Base-by-base conservation (phyloP, 2,888 invertebrate genomes). In the Athrips mouffetella region DNA sequence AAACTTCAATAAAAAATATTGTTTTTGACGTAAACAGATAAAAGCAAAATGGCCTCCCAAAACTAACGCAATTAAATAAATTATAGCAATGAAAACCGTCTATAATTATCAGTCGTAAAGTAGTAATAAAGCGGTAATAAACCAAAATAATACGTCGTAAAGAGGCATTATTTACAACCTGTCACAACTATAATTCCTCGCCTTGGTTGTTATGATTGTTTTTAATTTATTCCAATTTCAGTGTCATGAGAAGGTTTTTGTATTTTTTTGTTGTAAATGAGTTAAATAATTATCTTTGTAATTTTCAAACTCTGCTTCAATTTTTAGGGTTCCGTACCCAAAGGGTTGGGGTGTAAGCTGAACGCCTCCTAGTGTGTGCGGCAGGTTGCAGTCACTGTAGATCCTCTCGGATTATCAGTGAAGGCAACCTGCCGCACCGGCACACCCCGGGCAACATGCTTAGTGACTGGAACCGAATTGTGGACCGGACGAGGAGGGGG, bases 61-160 rank as follows among this genome's bases (percentile, higher is more conserved):
- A 39, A 41, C 30, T 23, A 18, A 42, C 11, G 35, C 39, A 48
- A 48, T 48, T 48, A 48, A 41, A n/a, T 40, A 30, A 37, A 46
- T 37, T 46, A 21, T 27, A 35, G 27, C 30, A 47, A 47, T 47
- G 25, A 47, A 33, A 6, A 11, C 13, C 8, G 13, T 10, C 29
- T 16, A 25, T 41, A 47, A 47, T 47, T 47, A 47, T 16, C 31
- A 8, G 47, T 30, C 40, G 41, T 47, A 47, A 47, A 33, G 15
- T 33, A 15, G n/a, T n/a, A n/a, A 27, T 27, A 27, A 27, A 23
- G 8, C 8, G 7, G 27, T 27, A n/a, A n/a, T 27, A 47, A 35
- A 20, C 7, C 16, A 29, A 25, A 35, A 48, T 25, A 47, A 47
- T 41, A 31, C 20, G 31, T 48, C 48, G 44, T 48, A 44, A 48